Percentiles rank a stretch among this genome's conserved stretches.
These are phyloP conservation scores for Corythoichthys intestinalis DNA, from an alignment of 2,113 vertebrate genomes.

Conservation along the genomic window DNA sequence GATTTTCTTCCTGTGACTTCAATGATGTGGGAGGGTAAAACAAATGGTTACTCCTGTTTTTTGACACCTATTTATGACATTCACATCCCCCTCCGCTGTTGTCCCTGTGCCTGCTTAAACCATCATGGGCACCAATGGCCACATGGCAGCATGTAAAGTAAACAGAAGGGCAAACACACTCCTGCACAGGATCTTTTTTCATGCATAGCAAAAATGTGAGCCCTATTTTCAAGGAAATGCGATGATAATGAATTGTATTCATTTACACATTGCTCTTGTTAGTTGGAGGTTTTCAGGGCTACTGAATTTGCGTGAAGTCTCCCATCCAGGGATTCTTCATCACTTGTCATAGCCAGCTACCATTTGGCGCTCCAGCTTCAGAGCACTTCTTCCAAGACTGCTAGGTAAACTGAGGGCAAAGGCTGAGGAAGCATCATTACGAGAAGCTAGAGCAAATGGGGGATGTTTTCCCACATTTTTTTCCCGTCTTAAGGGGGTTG, in stretches of 20 bases:
- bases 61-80: conserved; percentile 50
- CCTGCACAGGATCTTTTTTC: not conserved
- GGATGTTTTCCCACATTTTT: no score
- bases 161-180: conserved; percentile 40
- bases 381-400: no score
- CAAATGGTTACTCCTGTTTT: not conserved
- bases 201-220: not conserved
- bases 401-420: no score
- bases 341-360: no score
- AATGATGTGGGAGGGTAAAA: not conserved
- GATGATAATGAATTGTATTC: not conserved
- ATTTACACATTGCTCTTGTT: no score
- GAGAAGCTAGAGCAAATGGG: no score
- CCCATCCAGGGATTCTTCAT: no score
- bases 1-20: not conserved
- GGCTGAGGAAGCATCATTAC: no score
- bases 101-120: not conserved
- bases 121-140: conserved; percentile 4
- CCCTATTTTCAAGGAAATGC: not conserved
- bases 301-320: no score
- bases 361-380: no score
- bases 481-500: no score
- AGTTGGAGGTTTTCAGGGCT: no score
- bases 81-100: not conserved
- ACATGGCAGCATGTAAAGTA: conserved; percentile 27